Percentiles rank a stretch among this genome's conserved stretches.
phyloP scores from a whole-genome alignment of 1,140 invertebrate genomes.

The Papilio glaucus region DNA sequence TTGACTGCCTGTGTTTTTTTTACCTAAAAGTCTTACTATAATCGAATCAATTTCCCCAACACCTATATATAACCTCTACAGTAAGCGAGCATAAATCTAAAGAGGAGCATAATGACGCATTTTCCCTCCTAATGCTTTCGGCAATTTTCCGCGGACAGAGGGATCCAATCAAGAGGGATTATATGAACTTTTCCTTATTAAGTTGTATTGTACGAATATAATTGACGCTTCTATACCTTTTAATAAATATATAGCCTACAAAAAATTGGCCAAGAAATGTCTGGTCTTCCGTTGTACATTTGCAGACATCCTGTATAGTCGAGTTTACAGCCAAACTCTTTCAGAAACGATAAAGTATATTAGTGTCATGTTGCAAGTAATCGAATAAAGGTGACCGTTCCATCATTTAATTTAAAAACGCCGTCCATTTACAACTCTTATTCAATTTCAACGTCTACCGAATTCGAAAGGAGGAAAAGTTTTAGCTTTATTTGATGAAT shows the following conservation, averaged over 20 bases:
- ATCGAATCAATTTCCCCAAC: neutral
- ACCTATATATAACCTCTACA: neutral
- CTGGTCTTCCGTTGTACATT: no score
- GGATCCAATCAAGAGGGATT: constrained; percentile 11
- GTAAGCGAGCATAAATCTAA: neutral
- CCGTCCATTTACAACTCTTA: constrained; percentile 6
- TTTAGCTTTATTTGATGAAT: neutral
- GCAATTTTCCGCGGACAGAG: constrained; percentile 1
- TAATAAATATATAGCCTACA: no score
- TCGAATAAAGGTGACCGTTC: constrained; percentile 12
- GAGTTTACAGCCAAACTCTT: no score
- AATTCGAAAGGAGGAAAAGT: neutral
- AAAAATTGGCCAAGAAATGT: no score
- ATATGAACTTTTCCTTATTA: constrained; percentile 9
- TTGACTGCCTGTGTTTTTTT: no score
- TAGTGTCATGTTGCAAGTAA: neutral
- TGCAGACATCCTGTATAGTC: no score
- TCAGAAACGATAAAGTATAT: neutral
- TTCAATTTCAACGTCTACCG: neutral
- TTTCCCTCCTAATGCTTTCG: neutral
- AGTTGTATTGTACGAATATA: constrained; percentile 9
- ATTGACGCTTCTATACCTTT: neutral
- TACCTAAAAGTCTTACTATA: no score
- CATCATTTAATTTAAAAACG: neutral
- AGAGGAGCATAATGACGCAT: constrained; percentile 3